Evolutionary conservation across 2,797 vertebrate species (phyloP).

Genomic region (Scleropages formosus): DNA sequence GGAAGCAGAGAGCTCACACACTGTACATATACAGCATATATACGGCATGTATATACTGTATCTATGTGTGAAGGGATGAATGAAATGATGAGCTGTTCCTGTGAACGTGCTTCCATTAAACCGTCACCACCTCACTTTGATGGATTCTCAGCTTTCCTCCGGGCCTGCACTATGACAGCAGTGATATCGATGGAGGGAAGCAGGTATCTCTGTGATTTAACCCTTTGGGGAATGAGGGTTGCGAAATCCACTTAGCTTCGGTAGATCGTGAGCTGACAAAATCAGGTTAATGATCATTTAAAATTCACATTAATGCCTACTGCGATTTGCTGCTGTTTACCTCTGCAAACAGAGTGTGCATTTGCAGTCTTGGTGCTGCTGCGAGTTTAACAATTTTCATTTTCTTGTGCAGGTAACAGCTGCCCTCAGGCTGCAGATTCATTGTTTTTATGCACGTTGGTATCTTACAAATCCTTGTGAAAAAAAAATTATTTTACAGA

Average conservation of each 20-base stretch:
- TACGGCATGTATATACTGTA: no score
- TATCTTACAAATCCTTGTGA: no score
- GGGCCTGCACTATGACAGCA: neutral
- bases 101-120: constrained; percentile 9
- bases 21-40: no score
- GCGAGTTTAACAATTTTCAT: no score
- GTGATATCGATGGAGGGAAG: neutral
- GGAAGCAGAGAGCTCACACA: no score
- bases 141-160: neutral
- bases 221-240: neutral
- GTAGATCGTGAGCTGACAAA: neutral
- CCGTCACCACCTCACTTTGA: no score
- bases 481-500: no score
- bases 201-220: neutral
- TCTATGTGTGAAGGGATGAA: neutral
- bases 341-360: no score
- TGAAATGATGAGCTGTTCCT: constrained; percentile 20
- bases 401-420: no score
- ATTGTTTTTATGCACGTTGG: no score
- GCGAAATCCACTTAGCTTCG: neutral
- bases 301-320: neutral
- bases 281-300: neutral
- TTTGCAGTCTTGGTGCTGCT: no score
- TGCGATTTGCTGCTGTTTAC: neutral
- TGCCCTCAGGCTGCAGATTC: no score